A percentile compares a stretch with the other conserved stretches of the same genome.
phyloP scores from a whole-genome alignment of 2,113 vertebrate species.

The Corythaeola cristata region DNA sequence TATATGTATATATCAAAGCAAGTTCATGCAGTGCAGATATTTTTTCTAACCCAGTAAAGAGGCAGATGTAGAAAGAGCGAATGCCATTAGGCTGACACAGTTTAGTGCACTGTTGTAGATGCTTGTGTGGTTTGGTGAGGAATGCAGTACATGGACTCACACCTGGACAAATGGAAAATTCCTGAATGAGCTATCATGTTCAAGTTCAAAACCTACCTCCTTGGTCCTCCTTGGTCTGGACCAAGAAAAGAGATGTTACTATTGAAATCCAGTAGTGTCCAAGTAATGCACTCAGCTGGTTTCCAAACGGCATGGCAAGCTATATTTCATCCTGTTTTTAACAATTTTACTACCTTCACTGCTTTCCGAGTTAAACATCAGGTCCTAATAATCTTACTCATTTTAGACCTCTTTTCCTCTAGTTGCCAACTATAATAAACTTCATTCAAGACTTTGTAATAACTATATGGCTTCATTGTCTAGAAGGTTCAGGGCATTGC shows the following conservation, averaged over 20 bases:
- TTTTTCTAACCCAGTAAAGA: neutral
- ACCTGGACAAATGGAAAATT: neutral
- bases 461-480: neutral
- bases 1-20: neutral
- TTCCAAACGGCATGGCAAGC: neutral
- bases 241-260: neutral
- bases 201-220: neutral
- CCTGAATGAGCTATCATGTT: neutral
- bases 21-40: neutral
- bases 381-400: neutral
- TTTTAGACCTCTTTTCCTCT: neutral
- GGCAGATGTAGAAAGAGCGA: neutral
- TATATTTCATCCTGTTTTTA: neutral
- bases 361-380: neutral
- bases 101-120: neutral
- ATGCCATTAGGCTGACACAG: neutral
- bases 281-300: neutral
- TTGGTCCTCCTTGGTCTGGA: neutral
- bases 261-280: neutral
- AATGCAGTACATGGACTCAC: neutral
- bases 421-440: neutral
- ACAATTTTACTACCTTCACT: neutral
- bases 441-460: neutral
- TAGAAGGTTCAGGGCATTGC: accelerated
- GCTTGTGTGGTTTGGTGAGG: neutral